Percentiles rank a stretch among this genome's conserved stretches.
These are phyloP conservation scores for Stenurella melanura DNA, from an alignment of 2,888 invertebrate genomes.

Conservation along the genomic window DNA sequence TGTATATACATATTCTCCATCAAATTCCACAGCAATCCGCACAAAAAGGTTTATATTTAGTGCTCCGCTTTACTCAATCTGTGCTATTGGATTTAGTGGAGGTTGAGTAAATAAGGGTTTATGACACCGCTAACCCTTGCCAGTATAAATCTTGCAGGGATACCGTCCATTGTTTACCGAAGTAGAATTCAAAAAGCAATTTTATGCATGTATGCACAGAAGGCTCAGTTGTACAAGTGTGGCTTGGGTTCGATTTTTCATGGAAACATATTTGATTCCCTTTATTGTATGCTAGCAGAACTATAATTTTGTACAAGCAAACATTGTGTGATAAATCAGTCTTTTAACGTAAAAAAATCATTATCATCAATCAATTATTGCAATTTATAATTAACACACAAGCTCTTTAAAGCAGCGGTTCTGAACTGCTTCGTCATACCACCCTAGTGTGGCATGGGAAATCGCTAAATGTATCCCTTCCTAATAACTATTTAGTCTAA, in stretches of 20 bases:
- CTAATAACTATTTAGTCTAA: too few species aligned
- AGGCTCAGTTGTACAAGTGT: not conserved
- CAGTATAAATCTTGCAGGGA: not conserved
- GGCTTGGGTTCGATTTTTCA: constrained; percentile 14
- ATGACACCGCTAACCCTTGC: not conserved
- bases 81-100: constrained; percentile 8
- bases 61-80: constrained; percentile 7
- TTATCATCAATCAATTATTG: too few species aligned
- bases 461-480: too few species aligned
- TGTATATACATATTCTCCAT: too few species aligned
- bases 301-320: too few species aligned
- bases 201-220: constrained; percentile 21
- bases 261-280: not conserved
- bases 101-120: constrained; percentile 8
- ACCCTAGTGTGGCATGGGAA: too few species aligned
- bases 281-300: too few species aligned
- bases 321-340: too few species aligned
- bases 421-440: too few species aligned
- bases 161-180: constrained; percentile 17
- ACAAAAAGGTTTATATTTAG: constrained; percentile 10
- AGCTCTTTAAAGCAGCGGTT: too few species aligned
- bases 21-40: not conserved
- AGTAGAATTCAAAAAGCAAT: constrained; percentile 25
- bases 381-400: too few species aligned
- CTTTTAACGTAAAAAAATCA: too few species aligned